Evolutionary conservation across 2,113 vertebrate genomes (phyloP).

Genomic region (pig (Sus scrofa)): T2T-Sscrofa CM000829.6:23485001-23485500

Average conservation of each 20-base stretch:
- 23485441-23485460: background rate
- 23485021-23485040: conserved; percentile 30
- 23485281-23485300: background rate
- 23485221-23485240: background rate
- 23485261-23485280: background rate
- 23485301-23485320: background rate
- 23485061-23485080: background rate
- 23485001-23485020: background rate
- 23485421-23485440: background rate
- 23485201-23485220: background rate
- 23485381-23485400: background rate
- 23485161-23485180: background rate
- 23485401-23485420: fast-evolving
- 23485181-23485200: background rate
- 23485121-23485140: conserved; percentile 21
- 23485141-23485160: conserved; percentile 24
- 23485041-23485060: conserved; percentile 48
- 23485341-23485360: background rate
- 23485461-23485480: background rate
- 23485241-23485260: background rate
- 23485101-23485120: conserved; percentile 19
- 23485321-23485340: background rate
- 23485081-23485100: background rate
- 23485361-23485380: background rate
- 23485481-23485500: background rate